Percentiles rank a stretch among this genome's conserved stretches.
phyloP scores from a whole-genome alignment of 35 echinoderm and acorn worm species.

The Ophiothrix spiculata region DNA sequence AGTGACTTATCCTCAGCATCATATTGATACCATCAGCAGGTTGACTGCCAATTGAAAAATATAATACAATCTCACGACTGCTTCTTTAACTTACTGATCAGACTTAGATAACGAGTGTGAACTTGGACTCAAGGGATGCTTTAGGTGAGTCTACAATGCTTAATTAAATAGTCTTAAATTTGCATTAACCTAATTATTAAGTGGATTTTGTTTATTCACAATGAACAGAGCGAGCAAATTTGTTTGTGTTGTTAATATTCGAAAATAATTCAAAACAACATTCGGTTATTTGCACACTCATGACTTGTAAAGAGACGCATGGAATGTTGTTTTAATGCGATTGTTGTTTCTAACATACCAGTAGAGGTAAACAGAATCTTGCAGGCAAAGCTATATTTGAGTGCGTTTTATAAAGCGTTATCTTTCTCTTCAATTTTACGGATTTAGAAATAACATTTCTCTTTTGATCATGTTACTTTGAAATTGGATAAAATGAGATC shows the following conservation, averaged over 20 bases:
- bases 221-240: no score
- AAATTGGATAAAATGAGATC: background rate
- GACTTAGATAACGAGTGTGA: background rate
- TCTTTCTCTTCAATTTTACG: background rate
- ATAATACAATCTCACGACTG: constrained; percentile 5
- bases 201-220: no score
- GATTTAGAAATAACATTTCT: background rate
- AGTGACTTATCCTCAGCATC: background rate
- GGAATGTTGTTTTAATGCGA: background rate
- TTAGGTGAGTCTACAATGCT: background rate
- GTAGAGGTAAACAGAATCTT: background rate
- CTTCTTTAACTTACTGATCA: background rate
- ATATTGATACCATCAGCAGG: background rate
- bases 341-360: background rate
- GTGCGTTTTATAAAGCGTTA: background rate
- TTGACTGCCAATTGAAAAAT: background rate
- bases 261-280: no score
- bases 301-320: no score
- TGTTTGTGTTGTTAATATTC: no score
- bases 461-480: background rate
- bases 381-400: background rate
- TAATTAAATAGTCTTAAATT: constrained; percentile 2
- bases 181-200: no score
- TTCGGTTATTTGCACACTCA: no score
- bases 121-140: background rate